Conservation (phyloP, 2,113 vertebrate genomes). For the Probosciger aterrimus region DNA sequence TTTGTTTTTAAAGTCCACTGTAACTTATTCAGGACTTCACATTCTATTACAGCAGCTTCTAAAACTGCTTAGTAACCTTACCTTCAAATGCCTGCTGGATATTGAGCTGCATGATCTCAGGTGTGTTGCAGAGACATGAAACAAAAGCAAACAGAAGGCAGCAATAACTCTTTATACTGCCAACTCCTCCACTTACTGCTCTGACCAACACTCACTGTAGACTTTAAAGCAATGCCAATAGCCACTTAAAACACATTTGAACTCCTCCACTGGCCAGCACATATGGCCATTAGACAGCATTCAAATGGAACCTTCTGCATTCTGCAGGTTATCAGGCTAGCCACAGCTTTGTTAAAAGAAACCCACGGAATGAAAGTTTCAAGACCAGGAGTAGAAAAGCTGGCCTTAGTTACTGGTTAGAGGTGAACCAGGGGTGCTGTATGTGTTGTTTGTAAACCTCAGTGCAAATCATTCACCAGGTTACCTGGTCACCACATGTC, state of each 20-base stretch:
- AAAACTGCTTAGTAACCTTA: neutral
- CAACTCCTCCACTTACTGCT: neutral
- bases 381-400: neutral
- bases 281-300: neutral
- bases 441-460: neutral
- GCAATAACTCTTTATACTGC: neutral
- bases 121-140: neutral
- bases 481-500: neutral
- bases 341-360: neutral
- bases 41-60: neutral
- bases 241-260: neutral
- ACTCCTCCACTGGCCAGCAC: neutral
- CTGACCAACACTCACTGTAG: neutral
- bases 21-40: neutral
- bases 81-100: neutral
- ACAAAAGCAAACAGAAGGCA: neutral
- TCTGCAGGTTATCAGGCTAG: neutral
- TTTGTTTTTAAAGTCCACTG: neutral
- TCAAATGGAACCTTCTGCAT: neutral
- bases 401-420: neutral
- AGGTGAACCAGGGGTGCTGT: neutral
- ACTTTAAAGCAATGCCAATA: neutral
- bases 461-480: neutral
- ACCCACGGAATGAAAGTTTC: neutral
- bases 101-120: neutral